phyloP scores from a whole-genome alignment of 2,888 invertebrate genomes.

The Drosophila maculinotata region DNA sequence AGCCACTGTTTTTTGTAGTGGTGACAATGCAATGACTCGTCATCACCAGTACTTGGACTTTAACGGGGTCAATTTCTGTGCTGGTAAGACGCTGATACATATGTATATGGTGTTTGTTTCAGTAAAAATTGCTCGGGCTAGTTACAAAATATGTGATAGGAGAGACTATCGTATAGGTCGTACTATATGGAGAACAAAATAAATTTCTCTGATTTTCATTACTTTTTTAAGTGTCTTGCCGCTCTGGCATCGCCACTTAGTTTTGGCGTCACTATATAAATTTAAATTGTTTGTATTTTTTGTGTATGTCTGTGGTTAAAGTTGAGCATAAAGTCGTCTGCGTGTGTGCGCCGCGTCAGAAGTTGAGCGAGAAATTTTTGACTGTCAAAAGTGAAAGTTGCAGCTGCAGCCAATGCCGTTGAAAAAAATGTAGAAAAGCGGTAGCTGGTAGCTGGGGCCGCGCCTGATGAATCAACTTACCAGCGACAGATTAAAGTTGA shows the following conservation, averaged over 20 bases:
- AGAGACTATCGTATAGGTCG: slow-evolving; percentile 12
- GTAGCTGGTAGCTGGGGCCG: slow-evolving; percentile 39
- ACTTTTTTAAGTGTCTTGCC: slow-evolving; percentile 51
- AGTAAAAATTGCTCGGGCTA: slow-evolving; percentile 11
- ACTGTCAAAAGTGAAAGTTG: slow-evolving; percentile 81
- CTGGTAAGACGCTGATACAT: slow-evolving; percentile 18
- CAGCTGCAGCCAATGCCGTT: slow-evolving; percentile 69
- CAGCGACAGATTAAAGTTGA: slow-evolving; percentile 64
- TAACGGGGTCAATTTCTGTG: slow-evolving; percentile 63
- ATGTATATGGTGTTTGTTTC: slow-evolving; percentile 7
- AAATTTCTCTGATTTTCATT: slow-evolving; percentile 70
- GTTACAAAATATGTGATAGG: slow-evolving; percentile 15
- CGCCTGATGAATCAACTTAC: slow-evolving; percentile 67
- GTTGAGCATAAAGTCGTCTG: slow-evolving; percentile 68
- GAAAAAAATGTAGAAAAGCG: slow-evolving; percentile 73
- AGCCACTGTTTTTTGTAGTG: slow-evolving; percentile 4
- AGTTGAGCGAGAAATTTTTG: slow-evolving; percentile 80
- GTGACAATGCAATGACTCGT: slow-evolving; percentile 3
- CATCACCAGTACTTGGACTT: slow-evolving; percentile 42
- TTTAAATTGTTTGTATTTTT: slow-evolving; percentile 17
- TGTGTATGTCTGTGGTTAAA: slow-evolving; percentile 63
- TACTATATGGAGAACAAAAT: slow-evolving; percentile 46
- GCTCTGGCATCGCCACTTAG: slow-evolving; percentile 66
- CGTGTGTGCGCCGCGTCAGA: slow-evolving; percentile 60
- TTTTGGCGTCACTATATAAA: slow-evolving; percentile 32